These are phyloP conservation scores for Lumbricus terrestris DNA, from an alignment of 2,888 invertebrate species.

Conservation along the genomic window DNA sequence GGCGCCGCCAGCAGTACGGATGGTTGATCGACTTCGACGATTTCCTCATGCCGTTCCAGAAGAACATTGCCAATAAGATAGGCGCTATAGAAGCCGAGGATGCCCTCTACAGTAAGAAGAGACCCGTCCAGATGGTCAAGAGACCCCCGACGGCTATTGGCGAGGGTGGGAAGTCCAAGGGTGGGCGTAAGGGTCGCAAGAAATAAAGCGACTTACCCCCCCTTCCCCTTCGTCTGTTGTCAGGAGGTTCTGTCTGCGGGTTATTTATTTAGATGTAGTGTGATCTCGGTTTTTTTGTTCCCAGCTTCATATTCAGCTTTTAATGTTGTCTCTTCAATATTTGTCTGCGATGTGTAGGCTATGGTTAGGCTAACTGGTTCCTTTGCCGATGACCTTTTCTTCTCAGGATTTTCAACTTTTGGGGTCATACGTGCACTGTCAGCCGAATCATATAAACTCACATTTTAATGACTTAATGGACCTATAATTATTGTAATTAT, in stretches of 20 bases:
- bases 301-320: not conserved
- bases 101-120: not conserved
- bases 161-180: not conserved
- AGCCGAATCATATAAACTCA: not conserved
- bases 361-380: not conserved
- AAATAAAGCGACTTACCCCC: not conserved
- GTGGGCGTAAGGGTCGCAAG: not conserved
- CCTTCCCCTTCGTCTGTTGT: not conserved
- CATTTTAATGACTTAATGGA: not conserved
- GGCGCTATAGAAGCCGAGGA: conserved; percentile 14
- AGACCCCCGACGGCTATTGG: not conserved
- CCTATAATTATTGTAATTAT: no score
- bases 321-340: not conserved
- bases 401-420: not conserved
- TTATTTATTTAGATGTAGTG: not conserved
- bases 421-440: not conserved
- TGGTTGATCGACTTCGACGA: conserved; percentile 59
- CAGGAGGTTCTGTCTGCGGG: not conserved
- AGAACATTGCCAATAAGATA: conserved; percentile 45
- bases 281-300: not conserved
- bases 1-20: conserved; percentile 52
- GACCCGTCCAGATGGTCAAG: conserved; percentile 16
- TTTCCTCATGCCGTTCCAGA: conserved; percentile 57
- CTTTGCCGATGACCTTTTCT: not conserved
- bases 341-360: not conserved